Evolutionary conservation across 2,797 vertebrate genomes (phyloP).

Genomic region (Myiotriccus ornatus): DNA sequence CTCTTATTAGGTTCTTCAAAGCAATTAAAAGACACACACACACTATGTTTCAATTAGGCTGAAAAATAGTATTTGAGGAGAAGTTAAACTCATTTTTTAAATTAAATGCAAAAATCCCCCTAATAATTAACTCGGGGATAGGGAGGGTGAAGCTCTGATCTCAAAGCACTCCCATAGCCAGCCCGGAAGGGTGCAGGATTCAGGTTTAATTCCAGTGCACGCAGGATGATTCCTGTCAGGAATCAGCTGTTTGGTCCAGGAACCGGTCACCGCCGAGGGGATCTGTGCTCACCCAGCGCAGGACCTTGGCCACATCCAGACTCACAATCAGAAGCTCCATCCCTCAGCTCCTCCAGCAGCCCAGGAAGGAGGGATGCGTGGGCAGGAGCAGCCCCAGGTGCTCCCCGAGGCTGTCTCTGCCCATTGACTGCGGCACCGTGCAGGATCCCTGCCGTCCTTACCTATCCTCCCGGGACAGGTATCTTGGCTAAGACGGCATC

Average conservation of each 20-base stretch:
- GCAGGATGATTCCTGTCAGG: neutral
- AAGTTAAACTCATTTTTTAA: neutral
- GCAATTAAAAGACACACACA: neutral
- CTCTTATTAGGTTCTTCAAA: constrained; percentile 9
- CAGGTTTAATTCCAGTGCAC: neutral
- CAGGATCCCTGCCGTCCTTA: rapidly evolving
- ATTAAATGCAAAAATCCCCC: neutral
- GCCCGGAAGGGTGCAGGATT: rapidly evolving
- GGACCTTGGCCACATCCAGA: neutral
- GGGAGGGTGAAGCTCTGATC: neutral
- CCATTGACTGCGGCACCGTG: rapidly evolving
- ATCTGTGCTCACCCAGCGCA: neutral
- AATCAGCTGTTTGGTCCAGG: rapidly evolving
- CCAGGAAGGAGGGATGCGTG: rapidly evolving
- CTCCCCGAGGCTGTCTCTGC: neutral
- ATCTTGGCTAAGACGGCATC: neutral
- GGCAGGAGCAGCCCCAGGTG: neutral
- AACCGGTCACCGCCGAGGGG: rapidly evolving
- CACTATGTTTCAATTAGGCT: neutral
- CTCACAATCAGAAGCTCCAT: neutral
- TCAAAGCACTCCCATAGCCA: rapidly evolving
- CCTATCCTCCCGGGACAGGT: neutral
- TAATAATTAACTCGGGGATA: neutral
- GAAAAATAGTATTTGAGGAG: neutral
- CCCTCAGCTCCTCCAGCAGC: neutral